Evolutionary conservation across 2,113 vertebrate genomes (phyloP), one percentile per base, ranked within the genome.

Genomic region (Dicaeum eximium): DNA sequence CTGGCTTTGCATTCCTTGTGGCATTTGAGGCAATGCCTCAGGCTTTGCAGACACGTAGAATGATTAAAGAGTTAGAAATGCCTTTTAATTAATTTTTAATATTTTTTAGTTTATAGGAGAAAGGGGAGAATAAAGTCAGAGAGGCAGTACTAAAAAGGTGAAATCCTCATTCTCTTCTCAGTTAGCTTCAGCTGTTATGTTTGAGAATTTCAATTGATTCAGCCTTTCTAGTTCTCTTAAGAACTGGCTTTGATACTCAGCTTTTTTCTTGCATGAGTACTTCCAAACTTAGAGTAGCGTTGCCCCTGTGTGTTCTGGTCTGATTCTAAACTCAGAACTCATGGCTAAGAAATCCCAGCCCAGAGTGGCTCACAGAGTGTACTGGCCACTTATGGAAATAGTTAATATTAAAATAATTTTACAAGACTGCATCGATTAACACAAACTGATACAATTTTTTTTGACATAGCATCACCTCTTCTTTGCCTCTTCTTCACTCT

Each of bases 21-120:
- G 33, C 21, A 31, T 75, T 66, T 84, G 22, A 79, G 42, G 62
- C 58, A 69, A 66, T 70, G 87, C 87, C 62, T 77, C 74, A 44
- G 66, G 42, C 67, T 81, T 85, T 93, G 66, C 66, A 94, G 61
- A 75, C 30, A 33, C 1, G 1, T 69, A 20, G 40, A 60, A 60
- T 83, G 66, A 85, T 70, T 80, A 95, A 95, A 90, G 83, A 72
- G 13, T 75, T 93, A 57, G 58, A 82, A 87, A 69, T 72, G 66
- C 40, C 53, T 95, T 96, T 93, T 87, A 72, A 92, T 95, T 81
- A 80, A 87, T 88, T 75, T 86, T 75, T 75, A 37, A 58, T 75
- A 31, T 38, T 27, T 92, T 92, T 96, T 89, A 65, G 65, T 93
- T 79, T 72, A 81, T 72, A 79, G 6, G 24, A 77, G 45, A 58